Evolutionary conservation across 2,797 vertebrate species (phyloP), one percentile per base, ranked within the genome.

Genomic region (Rallus crepitans): DNA sequence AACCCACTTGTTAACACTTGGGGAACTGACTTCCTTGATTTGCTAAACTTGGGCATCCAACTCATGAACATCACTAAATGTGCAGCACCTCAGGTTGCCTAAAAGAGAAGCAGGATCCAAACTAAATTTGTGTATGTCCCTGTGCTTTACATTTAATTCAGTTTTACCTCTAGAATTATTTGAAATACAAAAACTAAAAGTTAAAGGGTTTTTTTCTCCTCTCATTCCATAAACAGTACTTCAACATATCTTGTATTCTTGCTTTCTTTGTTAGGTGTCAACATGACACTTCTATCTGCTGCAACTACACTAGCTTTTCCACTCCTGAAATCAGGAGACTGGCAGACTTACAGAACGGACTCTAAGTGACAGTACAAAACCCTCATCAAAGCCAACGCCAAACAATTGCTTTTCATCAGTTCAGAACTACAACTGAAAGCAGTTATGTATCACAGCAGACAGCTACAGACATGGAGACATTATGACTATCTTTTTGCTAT

Each of bases 341-440:
- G 93, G 76, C 79, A 93, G 71, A 47, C 37, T 63, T 56, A 45
- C 12, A 89, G 53, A 91, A 73, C 2, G 56, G 80, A 82, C 48
- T 76, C 59, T 60, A 72, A 91, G 61, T 55, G 65, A 86, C 72
- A 66, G 70, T 53, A 93, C 85, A 91, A 94, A 94, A 94, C 9
- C 24, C 70, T 93, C 77, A 66, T 86, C 84, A 93, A 81, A 82
- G 64, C 77, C 76, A n/a, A 96, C 0, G 5, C 82, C 77, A 88
- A 80, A 78, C 63, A 27, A 37, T 30, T 75, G 28, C 31, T 71
- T 92, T 90, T 82, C 53, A 90, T 85, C 86, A 30, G 25, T 64
- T 85, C 68, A 59, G 30, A 60, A 57, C 31, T 35, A 53, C 21
- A 92, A 60, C 60, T 63, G 83, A 93, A 95, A 94, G 45, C 16